Base-by-base conservation (phyloP, 2,113 vertebrate genomes). In the Cyprinodon brontotheroides region DNA sequence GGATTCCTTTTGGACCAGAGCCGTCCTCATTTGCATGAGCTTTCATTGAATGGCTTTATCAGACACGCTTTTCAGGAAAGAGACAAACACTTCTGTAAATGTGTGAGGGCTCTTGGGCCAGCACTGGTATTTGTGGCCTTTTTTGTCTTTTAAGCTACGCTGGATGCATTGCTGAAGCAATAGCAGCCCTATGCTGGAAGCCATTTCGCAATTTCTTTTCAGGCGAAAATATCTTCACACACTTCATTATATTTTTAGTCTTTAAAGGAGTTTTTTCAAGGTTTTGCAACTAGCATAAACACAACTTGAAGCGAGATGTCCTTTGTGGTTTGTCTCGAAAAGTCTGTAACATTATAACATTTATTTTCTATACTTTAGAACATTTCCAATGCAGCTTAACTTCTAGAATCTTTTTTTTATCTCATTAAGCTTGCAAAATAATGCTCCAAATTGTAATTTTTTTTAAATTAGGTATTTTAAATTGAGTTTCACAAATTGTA, bases 41-140 rank as follows among this genome's bases (percentile, higher is more conserved):
- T 47, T 71, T 61, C 66, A 73, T 72, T 90, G 80, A 89, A 89
- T 82, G 61, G 72, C 65, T 81, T 11, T 50, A 76, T 91, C 84
- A 83, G 90, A 89, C 69, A 87, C 61, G 70, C 68, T 85, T 83
- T 70, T 75, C 53, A 68, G 2, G 68, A 59, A 84, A 80, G 72
- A 77, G 85, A 87, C 79, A 89, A 53, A 60, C 78, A 37, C 67
- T 65, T 75, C 68, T 77, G 15, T 62, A 81, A 84, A 77, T 65
- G 79, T 15, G 47, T 70, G 74, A 72, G 45, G 48, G 50, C 47
- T 69, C 36, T 43, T 20, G 0, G 48, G 68, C 59, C 74, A 78
- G 45, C 15, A 36, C 15, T 68, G 48, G 57, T 62, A 61, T 37
- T 61, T 74, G 29, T 50, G 43, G 14, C 12, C 10, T 70, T 70